Conservation (phyloP, 1,140 invertebrate genomes). For the Melanaphis sacchari region DNA sequence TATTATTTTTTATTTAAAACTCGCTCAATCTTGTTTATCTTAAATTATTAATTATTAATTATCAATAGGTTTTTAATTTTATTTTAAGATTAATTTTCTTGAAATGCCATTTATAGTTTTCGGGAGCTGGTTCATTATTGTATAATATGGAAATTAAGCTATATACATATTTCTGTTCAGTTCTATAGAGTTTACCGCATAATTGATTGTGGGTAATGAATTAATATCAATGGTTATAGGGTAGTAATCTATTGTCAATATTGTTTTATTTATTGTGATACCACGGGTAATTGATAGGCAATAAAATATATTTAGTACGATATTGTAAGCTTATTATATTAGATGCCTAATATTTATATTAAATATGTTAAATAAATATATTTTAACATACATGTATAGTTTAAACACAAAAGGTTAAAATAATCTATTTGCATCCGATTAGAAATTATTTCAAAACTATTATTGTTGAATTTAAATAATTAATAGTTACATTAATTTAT, state of each 20-base stretch:
- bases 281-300: background rate
- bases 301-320: background rate
- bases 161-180: background rate
- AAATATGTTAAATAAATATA: background rate
- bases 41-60: background rate
- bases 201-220: background rate
- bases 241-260: background rate
- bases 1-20: background rate
- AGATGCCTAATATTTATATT: background rate
- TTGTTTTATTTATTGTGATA: background rate
- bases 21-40: background rate
- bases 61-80: background rate
- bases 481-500: background rate
- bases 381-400: background rate
- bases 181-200: background rate
- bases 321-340: background rate
- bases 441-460: background rate
- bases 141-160: background rate
- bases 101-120: background rate
- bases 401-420: background rate
- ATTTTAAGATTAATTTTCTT: background rate
- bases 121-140: background rate
- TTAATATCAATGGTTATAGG: background rate
- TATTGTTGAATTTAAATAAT: background rate
- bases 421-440: background rate